A percentile compares a stretch with the other conserved stretches of the same genome.
phyloP scores from a whole-genome alignment of 2,113 vertebrate genomes.

The Chloebia gouldiae region DNA sequence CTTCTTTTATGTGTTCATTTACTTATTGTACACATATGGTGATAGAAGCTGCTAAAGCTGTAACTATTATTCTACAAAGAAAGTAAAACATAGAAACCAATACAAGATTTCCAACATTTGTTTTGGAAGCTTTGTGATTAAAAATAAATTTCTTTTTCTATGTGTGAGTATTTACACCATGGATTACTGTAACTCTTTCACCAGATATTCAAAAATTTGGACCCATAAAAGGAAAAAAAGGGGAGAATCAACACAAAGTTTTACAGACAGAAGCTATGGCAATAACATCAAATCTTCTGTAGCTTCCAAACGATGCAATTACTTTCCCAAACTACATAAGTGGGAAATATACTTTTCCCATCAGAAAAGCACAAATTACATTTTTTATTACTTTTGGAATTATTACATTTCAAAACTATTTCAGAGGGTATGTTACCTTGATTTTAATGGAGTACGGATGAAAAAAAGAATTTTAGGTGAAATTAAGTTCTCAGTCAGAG shows the following conservation, averaged over 20 bases:
- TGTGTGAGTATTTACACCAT: not conserved
- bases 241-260: not conserved
- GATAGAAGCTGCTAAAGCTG: conserved; percentile 42
- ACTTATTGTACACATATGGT: conserved; percentile 62
- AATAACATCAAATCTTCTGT: not conserved
- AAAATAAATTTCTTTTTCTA: not conserved
- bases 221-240: not conserved
- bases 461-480: not conserved
- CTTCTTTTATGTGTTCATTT: conserved; percentile 67
- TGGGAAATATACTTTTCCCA: conserved; percentile 23
- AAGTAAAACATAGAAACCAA: conserved; percentile 7
- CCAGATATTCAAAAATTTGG: not conserved
- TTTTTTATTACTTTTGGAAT: not conserved
- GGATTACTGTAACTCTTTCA: not conserved
- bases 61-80: conserved; percentile 32
- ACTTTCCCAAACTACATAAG: not conserved
- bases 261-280: not conserved
- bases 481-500: not conserved
- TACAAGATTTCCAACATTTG: not conserved
- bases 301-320: conserved; percentile 7
- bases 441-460: not conserved
- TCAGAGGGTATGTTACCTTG: not conserved
- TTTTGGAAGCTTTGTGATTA: conserved; percentile 34
- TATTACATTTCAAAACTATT: conserved; percentile 14
- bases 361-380: not conserved